These are phyloP conservation scores for Falco columbarius DNA, from an alignment of 2,797 vertebrate species.

Conservation along the genomic window DNA sequence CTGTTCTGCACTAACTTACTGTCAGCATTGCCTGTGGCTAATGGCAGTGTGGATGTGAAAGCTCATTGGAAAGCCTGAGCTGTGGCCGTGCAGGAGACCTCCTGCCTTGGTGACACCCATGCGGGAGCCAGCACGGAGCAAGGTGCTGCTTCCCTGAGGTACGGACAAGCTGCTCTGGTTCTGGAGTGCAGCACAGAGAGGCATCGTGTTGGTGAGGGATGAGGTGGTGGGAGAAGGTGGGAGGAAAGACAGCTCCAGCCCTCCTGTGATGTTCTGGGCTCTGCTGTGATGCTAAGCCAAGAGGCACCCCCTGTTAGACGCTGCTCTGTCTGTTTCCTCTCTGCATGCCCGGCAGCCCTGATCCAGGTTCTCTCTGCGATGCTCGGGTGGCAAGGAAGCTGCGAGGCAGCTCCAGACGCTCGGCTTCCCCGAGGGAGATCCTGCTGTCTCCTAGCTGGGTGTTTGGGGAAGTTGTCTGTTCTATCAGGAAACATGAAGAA, in stretches of 20 bases:
- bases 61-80: not conserved
- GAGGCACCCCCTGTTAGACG: not conserved
- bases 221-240: not conserved
- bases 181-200: not conserved
- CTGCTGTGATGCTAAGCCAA: not conserved
- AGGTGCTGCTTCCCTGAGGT: not conserved
- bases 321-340: not conserved
- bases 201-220: fast-evolving
- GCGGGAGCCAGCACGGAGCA: not conserved
- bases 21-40: not conserved
- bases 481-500: not conserved
- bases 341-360: not conserved
- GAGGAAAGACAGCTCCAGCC: not conserved
- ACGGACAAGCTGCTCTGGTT: not conserved
- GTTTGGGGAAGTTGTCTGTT: not conserved
- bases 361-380: not conserved
- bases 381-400: not conserved
- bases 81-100: not conserved
- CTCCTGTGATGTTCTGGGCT: not conserved
- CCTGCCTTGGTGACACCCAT: fast-evolving
- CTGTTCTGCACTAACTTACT: not conserved
- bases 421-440: not conserved
- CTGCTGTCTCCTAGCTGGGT: not conserved
- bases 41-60: fast-evolving
- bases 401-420: not conserved